These are phyloP conservation scores for Limenitis camilla DNA, from an alignment of 2,888 invertebrate genomes.

Conservation along the genomic window DNA sequence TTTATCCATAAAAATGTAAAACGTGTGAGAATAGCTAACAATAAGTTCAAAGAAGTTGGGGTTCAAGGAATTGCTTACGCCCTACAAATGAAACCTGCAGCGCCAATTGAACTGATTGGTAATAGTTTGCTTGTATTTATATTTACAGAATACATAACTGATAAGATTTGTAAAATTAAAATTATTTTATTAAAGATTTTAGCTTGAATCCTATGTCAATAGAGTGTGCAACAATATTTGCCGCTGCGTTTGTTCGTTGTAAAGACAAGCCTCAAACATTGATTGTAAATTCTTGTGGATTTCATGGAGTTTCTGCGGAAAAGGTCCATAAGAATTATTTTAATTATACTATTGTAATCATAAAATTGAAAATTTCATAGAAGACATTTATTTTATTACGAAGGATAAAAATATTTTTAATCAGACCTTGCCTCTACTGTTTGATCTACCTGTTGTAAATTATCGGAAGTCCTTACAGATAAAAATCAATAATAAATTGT, in stretches of 20 bases:
- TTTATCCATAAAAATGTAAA: slow-evolving; percentile 61
- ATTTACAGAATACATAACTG: not conserved
- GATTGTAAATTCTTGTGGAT: slow-evolving; percentile 72
- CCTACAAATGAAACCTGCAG: slow-evolving; percentile 62
- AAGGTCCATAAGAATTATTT: no score
- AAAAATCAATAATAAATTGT: no score
- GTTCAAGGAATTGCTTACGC: slow-evolving; percentile 71
- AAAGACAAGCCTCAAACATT: slow-evolving; percentile 71
- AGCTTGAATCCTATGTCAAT: slow-evolving; percentile 77
- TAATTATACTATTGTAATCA: no score
- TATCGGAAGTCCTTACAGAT: no score
- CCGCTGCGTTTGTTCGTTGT: slow-evolving; percentile 73
- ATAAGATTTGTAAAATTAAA: not conserved
- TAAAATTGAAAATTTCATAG: no score
- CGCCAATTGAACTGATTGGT: slow-evolving; percentile 66
- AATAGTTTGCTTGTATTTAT: not conserved
- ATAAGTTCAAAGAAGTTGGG: slow-evolving; percentile 71
- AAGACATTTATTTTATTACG: no score
- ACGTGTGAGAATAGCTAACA: slow-evolving; percentile 70
- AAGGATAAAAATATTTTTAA: no score
- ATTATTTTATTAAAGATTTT: slow-evolving; percentile 51
- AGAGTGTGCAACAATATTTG: slow-evolving; percentile 74
- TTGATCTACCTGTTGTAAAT: no score
- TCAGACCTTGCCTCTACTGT: no score
- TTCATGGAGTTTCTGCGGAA: slow-evolving; percentile 67